Conservation (phyloP, 2,113 vertebrate genomes). For the Egretta garzetta region DNA sequence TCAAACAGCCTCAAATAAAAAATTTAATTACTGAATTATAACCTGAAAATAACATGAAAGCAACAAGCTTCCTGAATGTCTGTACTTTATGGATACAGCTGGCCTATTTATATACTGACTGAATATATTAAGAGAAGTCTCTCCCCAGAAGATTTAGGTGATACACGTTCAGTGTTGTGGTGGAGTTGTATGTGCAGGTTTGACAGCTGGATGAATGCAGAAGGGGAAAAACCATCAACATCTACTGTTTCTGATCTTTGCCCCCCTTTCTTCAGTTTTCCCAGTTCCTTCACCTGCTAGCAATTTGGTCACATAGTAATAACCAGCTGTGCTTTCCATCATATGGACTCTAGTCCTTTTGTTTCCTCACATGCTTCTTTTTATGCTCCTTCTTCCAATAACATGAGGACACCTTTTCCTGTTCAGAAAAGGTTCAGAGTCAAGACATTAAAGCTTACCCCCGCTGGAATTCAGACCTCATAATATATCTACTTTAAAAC, state of each 20-base stretch:
- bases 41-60: not conserved
- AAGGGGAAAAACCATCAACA: not conserved
- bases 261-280: not conserved
- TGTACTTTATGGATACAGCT: not conserved
- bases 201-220: not conserved
- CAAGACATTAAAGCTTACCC: not conserved
- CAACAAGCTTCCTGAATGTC: not conserved
- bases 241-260: not conserved
- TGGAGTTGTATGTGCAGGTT: not conserved
- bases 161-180: not conserved
- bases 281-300: not conserved
- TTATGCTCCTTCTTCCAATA: not conserved
- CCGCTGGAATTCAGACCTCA: not conserved
- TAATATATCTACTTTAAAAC: not conserved
- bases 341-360: not conserved
- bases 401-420: not conserved
- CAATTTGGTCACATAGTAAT: not conserved
- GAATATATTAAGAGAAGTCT: not conserved
- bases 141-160: not conserved
- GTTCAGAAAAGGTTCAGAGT: not conserved
- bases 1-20: not conserved
- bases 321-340: not conserved
- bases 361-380: not conserved
- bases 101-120: not conserved
- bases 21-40: not conserved